These are phyloP conservation scores for Chloropsis cyanopogon DNA, from an alignment of 2,113 vertebrate genomes.

Conservation along the genomic window DNA sequence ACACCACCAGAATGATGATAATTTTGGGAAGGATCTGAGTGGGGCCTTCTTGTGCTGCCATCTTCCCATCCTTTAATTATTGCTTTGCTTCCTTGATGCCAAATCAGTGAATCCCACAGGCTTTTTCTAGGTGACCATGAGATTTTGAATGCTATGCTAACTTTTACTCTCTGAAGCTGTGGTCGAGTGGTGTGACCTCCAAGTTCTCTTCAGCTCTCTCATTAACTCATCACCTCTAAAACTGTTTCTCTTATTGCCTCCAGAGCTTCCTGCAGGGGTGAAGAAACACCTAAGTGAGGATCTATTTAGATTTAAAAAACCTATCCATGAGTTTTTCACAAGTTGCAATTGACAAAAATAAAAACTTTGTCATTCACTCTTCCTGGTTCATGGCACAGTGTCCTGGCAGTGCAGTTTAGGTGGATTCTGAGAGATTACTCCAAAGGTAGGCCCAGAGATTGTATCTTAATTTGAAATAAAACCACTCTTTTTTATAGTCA, in stretches of 20 bases:
- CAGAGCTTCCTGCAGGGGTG: not conserved
- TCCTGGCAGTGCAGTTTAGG: not conserved
- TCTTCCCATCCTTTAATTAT: not conserved
- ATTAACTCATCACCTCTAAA: not conserved
- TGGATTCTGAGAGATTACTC: not conserved
- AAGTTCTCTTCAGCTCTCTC: not conserved
- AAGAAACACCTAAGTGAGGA: not conserved
- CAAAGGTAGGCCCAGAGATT: not conserved
- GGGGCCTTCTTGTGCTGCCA: accelerated
- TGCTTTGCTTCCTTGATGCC: not conserved
- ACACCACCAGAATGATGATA: accelerated
- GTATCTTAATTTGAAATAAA: not conserved
- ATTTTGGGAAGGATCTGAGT: not conserved
- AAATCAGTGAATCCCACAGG: not conserved
- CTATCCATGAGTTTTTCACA: not conserved
- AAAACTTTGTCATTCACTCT: not conserved
- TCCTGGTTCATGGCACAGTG: not conserved
- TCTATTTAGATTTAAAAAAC: not conserved
- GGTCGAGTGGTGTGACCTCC: not conserved
- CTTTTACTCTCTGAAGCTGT: not conserved
- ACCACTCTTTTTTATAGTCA: not conserved
- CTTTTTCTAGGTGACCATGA: not conserved
- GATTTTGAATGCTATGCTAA: not conserved
- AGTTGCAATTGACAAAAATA: not conserved
- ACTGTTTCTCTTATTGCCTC: not conserved